A percentile compares a stretch with the other conserved stretches of the same genome.
These are phyloP conservation scores for Heterodera carotae DNA, from an alignment of 1,140 invertebrate species.

Conservation along the genomic window DNA sequence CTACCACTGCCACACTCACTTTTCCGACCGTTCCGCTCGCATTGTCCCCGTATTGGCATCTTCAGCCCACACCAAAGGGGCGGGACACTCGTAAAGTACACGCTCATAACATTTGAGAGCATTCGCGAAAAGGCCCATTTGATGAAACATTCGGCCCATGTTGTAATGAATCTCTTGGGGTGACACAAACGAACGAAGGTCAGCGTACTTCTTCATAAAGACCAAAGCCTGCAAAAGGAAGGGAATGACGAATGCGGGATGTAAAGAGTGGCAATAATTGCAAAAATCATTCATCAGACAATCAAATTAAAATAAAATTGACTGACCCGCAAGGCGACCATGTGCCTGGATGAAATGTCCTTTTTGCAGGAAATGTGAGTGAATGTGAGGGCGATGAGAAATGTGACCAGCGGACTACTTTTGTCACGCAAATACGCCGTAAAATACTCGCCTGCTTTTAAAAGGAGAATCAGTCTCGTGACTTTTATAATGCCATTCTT, in stretches of 20 bases:
- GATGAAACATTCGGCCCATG: slow-evolving; percentile 62
- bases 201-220: slow-evolving; percentile 58
- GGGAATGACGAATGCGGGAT: neutral
- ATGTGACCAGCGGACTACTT: slow-evolving; percentile 54
- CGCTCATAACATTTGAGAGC: slow-evolving; percentile 61
- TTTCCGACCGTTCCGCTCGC: slow-evolving; percentile 34
- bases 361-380: slow-evolving; percentile 65
- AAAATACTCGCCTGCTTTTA: slow-evolving; percentile 53
- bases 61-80: slow-evolving; percentile 37
- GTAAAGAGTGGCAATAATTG: slow-evolving; percentile 22
- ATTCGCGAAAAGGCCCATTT: slow-evolving; percentile 55
- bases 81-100: slow-evolving; percentile 44
- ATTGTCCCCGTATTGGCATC: slow-evolving; percentile 44
- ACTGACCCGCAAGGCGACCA: slow-evolving; percentile 57
- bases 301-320: no score
- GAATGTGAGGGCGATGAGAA: slow-evolving; percentile 61
- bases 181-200: slow-evolving; percentile 35
- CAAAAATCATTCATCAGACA: no score
- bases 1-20: slow-evolving; percentile 5
- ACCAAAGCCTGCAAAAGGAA: slow-evolving; percentile 55
- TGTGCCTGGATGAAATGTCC: slow-evolving; percentile 59
- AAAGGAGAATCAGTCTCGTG: neutral
- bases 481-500: neutral
- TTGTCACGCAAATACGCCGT: slow-evolving; percentile 52
- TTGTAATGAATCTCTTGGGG: slow-evolving; percentile 60